Percentiles rank a stretch among this genome's conserved stretches.
phyloP scores from a whole-genome alignment of 2,797 vertebrate species.

The Loris lydekkerianus region DNA sequence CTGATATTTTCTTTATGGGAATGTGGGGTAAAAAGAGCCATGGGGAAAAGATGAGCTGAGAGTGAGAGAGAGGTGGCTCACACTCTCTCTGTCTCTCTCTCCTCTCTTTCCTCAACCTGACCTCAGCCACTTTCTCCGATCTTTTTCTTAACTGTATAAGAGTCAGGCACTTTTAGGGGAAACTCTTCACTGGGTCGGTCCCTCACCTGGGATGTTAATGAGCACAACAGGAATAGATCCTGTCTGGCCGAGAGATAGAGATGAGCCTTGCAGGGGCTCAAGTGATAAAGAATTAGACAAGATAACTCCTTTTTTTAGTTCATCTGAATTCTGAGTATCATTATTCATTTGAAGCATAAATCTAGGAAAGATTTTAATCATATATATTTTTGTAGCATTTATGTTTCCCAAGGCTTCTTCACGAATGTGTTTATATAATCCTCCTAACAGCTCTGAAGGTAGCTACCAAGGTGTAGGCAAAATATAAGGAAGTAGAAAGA shows the following conservation, averaged over 20 bases:
- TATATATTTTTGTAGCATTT: neutral
- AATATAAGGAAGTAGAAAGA: neutral
- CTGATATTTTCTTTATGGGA: neutral
- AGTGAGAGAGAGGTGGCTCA: neutral
- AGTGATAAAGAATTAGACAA: neutral
- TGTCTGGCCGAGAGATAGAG: neutral
- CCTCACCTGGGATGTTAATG: neutral
- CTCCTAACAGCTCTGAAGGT: neutral
- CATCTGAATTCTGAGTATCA: neutral
- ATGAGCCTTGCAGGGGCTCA: neutral
- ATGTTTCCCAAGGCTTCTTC: neutral
- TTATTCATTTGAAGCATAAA: conserved; percentile 26
- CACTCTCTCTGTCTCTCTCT: neutral
- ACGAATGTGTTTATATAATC: neutral
- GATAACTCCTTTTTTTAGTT: neutral
- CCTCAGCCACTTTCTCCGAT: neutral
- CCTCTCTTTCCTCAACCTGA: neutral
- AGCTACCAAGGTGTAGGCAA: neutral
- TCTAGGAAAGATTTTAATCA: neutral
- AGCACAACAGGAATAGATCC: neutral
- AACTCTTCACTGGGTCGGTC: neutral
- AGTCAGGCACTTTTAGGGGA: neutral
- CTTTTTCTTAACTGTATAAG: neutral
- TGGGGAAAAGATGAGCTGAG: neutral
- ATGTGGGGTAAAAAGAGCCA: neutral